Conservation (phyloP, 2,888 invertebrate species). For the Rotaria magnacalcarata region DNA sequence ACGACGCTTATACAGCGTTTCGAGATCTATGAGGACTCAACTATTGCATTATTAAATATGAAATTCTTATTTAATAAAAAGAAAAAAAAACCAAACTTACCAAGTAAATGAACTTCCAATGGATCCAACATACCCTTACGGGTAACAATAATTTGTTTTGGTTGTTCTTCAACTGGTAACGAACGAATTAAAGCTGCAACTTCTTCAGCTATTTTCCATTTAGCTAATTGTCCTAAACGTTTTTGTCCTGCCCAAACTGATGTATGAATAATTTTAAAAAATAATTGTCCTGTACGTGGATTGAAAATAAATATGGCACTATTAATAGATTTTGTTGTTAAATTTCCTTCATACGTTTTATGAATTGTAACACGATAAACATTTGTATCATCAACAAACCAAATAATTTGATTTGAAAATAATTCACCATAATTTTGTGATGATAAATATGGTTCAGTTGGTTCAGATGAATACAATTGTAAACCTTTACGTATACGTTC, state of each 20-base stretch:
- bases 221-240: slow-evolving; percentile 94
- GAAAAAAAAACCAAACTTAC: not conserved
- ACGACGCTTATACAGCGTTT: too few relatives aligned
- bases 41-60: too few relatives aligned
- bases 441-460: slow-evolving; percentile 95
- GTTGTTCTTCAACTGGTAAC: slow-evolving; percentile 96
- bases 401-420: slow-evolving; percentile 99
- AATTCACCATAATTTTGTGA: slow-evolving; percentile 98
- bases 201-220: slow-evolving; percentile 99
- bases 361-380: slow-evolving; percentile 98
- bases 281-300: slow-evolving; percentile 94
- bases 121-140: slow-evolving; percentile 99
- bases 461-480: slow-evolving; percentile 94
- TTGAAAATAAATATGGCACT: slow-evolving; percentile 99
- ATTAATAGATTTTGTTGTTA: slow-evolving; percentile 98
- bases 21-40: too few relatives aligned
- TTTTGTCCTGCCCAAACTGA: slow-evolving; percentile 99
- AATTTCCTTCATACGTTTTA: slow-evolving; percentile 97
- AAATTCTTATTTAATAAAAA: too few relatives aligned
- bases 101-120: slow-evolving; percentile 67
- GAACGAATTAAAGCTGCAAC: slow-evolving; percentile 97
- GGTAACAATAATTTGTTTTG: slow-evolving; percentile 98
- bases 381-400: slow-evolving; percentile 99
- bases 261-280: slow-evolving; percentile 98
- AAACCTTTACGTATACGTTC: slow-evolving; percentile 97